Percentiles rank a stretch among this genome's conserved stretches.
Evolutionary conservation across 2,113 vertebrate genomes (phyloP).

Genomic region (Mohoua ochrocephala): DNA sequence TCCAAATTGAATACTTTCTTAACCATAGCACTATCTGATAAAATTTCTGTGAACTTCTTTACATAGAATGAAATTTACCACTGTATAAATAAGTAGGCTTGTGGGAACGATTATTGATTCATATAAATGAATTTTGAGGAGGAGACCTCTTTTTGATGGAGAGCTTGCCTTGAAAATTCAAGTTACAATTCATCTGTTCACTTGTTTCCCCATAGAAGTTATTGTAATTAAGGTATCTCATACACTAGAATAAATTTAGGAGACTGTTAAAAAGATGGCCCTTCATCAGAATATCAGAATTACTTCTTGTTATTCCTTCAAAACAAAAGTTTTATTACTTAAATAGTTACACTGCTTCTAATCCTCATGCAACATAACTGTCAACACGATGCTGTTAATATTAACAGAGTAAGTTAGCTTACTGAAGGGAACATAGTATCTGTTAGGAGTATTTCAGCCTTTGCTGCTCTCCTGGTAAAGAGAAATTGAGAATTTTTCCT

Average conservation of each 20-base stretch:
- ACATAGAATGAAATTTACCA: not conserved
- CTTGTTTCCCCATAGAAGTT: not conserved
- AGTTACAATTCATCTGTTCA: not conserved
- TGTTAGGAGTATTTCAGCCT: not conserved
- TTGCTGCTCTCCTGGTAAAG: not conserved
- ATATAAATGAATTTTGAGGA: not conserved
- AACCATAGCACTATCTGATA: not conserved
- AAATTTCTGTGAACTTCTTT: not conserved
- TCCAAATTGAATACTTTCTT: not conserved
- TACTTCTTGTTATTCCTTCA: not conserved
- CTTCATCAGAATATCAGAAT: not conserved
- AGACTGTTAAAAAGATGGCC: not conserved
- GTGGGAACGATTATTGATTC: not conserved
- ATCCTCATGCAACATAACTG: not conserved
- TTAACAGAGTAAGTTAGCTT: not conserved
- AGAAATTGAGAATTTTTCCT: not conserved
- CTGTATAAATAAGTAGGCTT: not conserved
- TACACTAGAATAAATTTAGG: not conserved
- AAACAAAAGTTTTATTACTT: not conserved
- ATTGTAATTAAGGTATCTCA: not conserved
- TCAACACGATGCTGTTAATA: not conserved
- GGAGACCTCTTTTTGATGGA: not conserved
- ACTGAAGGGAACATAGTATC: not conserved
- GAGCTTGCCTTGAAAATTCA: not conserved
- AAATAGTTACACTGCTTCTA: not conserved